Evolutionary conservation across 2,888 invertebrate species (phyloP).

Genomic region (Myathropa florea): DNA sequence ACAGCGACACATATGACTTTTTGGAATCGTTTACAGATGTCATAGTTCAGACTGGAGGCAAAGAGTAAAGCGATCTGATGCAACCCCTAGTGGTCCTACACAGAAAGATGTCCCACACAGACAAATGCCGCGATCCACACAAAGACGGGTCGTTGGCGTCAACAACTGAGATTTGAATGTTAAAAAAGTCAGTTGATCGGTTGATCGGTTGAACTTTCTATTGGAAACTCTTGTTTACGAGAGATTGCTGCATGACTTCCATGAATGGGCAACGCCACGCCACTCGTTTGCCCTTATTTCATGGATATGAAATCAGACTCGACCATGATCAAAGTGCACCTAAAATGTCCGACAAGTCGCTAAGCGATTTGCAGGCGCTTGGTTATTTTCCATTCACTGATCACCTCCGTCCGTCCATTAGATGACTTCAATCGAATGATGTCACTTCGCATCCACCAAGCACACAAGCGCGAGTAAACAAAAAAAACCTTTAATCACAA

Average conservation of each 20-base stretch:
- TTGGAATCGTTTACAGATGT: too few relatives aligned
- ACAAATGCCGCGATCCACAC: neutral
- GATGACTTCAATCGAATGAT: slow-evolving; percentile 53
- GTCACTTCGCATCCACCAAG: slow-evolving; percentile 46
- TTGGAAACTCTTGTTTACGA: neutral
- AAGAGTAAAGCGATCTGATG: too few relatives aligned
- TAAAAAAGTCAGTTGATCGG: neutral
- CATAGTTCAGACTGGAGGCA: too few relatives aligned
- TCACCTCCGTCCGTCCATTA: slow-evolving; percentile 9
- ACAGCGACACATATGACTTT: too few relatives aligned
- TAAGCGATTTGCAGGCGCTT: neutral
- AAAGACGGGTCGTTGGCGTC: neutral
- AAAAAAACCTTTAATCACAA: slow-evolving; percentile 36
- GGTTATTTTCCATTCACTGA: slow-evolving; percentile 24
- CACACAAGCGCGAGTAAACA: neutral
- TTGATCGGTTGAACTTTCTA: neutral
- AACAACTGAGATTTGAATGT: neutral
- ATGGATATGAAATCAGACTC: neutral
- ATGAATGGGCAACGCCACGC: neutral
- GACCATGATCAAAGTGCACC: neutral
- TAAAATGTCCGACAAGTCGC: neutral
- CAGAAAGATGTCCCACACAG: neutral
- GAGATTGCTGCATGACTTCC: neutral
- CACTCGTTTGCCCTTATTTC: neutral
- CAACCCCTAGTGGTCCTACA: too few relatives aligned